phyloP scores from a whole-genome alignment of 2,888 invertebrate species.

The Helobdella robusta region DNA sequence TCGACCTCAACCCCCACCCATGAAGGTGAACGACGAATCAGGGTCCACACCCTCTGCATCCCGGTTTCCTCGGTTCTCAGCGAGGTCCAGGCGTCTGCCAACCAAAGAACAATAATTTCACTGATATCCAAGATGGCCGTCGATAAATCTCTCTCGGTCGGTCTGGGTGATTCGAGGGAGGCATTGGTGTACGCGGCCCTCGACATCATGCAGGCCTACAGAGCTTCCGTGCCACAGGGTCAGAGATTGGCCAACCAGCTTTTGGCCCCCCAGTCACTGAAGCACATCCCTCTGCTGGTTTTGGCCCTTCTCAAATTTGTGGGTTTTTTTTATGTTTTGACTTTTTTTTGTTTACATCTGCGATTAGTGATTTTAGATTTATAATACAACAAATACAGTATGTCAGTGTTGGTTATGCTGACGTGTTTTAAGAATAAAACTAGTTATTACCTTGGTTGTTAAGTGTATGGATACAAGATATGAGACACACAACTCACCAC shows the following conservation, averaged over 20 bases:
- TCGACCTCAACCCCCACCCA: constrained; percentile 43
- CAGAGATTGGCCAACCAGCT: constrained; percentile 56
- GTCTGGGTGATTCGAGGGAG: constrained; percentile 83
- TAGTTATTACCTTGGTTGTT: background rate
- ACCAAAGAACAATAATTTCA: constrained; percentile 83
- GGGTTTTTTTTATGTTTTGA: constrained; percentile 45
- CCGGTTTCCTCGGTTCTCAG: constrained; percentile 75
- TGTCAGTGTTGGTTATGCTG: background rate
- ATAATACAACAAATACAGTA: no score
- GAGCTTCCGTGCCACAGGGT: constrained; percentile 54
- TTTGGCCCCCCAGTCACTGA: constrained; percentile 65
- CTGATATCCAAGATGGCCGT: constrained; percentile 94
- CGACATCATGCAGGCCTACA: constrained; percentile 72
- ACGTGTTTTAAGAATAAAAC: no score
- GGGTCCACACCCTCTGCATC: constrained; percentile 91
- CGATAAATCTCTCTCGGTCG: constrained; percentile 52
- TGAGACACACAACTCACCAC: background rate
- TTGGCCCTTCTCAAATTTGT: constrained; percentile 78
- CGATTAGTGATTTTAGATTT: background rate
- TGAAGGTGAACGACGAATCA: constrained; percentile 83
- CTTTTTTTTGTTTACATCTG: background rate
- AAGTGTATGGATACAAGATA: no score
- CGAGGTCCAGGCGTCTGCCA: constrained; percentile 78
- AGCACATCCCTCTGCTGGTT: constrained; percentile 76
- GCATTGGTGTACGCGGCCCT: constrained; percentile 89